Base-by-base conservation (phyloP, 2,888 invertebrate genomes). In the Heliconius ismenius region DNA sequence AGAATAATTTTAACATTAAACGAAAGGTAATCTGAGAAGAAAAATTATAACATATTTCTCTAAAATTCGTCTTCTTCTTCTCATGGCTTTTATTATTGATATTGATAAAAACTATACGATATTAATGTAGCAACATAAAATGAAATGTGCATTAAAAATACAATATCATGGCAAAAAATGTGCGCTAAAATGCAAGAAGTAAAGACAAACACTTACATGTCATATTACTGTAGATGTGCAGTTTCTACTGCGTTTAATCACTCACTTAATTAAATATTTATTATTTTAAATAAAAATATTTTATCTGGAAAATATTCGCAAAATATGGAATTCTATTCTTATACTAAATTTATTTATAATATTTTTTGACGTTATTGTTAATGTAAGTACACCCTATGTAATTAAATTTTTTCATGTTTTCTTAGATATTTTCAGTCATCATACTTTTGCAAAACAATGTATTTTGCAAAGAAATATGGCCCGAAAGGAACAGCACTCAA, bases 401-500 rank as follows among this genome's bases (percentile, higher is more conserved):
- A 54, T 54, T 54, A 10, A 54, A 54, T 10, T 10, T 54, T 3
- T 54, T 54, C 0, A 9, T 54, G 21, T 54, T 21, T 54, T 21
- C 54, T 54, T 54, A 21, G 21, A 60, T 60, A 60, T 4, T 24
- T 24, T 60, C 24, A 24, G 13, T 9, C 58, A 60, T 7, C 18
- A 73, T 32, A 15, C n/a, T 26, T 9, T 28, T 28, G 15, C 60
- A 24, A n/a, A 21, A 74, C 18, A 43, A 24, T 43, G 18, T 32
- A 39, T 32, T 54, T 74, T 49, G 4, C 24, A 64, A 49, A 64
- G 11, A 64, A 49, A 10, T 70, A 32, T 39, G 67, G 7, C 18
- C 60, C 28, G 58, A 58, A 64, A 28, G 26, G 43, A 24, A 49
- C n/a, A 60, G 9, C 65, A 60, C 65, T 77, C 58, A 67, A 73